Base-by-base conservation (phyloP, 2,797 vertebrate species). In the Scarus forsteni region DNA sequence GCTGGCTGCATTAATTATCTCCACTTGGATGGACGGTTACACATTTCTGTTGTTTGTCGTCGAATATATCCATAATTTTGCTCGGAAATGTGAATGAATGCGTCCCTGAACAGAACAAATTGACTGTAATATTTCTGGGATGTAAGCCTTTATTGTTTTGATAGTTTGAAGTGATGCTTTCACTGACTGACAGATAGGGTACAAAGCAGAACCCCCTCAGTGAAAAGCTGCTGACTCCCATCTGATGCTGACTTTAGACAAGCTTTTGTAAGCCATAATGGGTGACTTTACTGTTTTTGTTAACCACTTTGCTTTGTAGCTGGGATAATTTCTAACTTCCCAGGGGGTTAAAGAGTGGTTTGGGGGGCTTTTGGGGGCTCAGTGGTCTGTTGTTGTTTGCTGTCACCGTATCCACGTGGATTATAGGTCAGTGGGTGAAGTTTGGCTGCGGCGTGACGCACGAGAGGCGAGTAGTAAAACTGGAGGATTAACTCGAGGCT, bases 361-460 rank as follows among this genome's bases (percentile, higher is more conserved):
- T 35, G 0, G 13, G 50, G 52, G 12, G 36, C 13, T 51, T 50
- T 16, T 61, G 42, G 60, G n/a, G 0, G 51, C 48, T 36, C n/a
- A 42, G 62, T 16, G 77, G n/a, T 63, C 73, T 38, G 16, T 15
- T 84, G 70, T 79, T 73, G 63, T 68, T 55, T 77, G 66, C 79
- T 88, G 87, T 84, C 86, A 85, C 68, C 43, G 39, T 8, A 68
- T 76, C 73, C 87, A 90, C 85, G 82, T 86, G 90, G 83, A 89
- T 77, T 62, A 39, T 39, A 40, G 73, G 77, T 84, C 68, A 16
- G 80, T 75, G 63, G 48, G 45, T 59, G 52, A 88, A 86, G 86
- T 92, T 86, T 66, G 50, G 55, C 27, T 12, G 51, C 16, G 36
- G 19, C 10, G 40, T 60, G 52, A 58, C 60, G 34, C 56, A 36